Evolutionary conservation across 2,113 vertebrate species (phyloP).

Genomic region (Labeo rohita): DNA sequence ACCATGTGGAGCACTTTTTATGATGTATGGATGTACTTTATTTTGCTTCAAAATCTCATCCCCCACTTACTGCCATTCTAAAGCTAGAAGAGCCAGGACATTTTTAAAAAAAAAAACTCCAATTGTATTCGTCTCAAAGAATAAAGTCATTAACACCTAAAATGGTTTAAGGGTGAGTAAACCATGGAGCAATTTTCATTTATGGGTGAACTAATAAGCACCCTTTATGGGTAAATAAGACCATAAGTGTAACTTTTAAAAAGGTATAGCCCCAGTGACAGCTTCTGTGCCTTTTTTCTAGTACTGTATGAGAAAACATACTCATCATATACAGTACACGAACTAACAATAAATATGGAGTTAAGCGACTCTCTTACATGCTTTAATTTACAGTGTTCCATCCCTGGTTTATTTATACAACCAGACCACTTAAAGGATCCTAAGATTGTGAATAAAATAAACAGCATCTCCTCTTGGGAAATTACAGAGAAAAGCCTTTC

Average conservation of each 20-base stretch:
- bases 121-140: too few relatives aligned
- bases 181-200: too few relatives aligned
- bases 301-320: not conserved
- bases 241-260: not conserved
- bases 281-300: not conserved
- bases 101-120: too few relatives aligned
- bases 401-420: conserved; percentile 19
- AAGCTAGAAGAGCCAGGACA: too few relatives aligned
- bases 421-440: not conserved
- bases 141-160: too few relatives aligned
- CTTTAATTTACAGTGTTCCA: not conserved
- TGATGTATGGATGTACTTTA: too few relatives aligned
- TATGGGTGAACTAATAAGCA: not conserved
- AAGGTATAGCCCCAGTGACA: not conserved
- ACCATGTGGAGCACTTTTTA: too few relatives aligned
- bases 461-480: not conserved
- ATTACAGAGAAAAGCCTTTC: conserved; percentile 8
- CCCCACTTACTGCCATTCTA: too few relatives aligned
- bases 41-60: too few relatives aligned
- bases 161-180: too few relatives aligned
- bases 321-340: not conserved
- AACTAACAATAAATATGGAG: not conserved
- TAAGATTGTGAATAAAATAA: conserved; percentile 21
- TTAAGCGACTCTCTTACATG: not conserved
- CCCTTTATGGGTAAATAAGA: not conserved